These are phyloP conservation scores for Bovichtus variegatus DNA, from an alignment of 2,797 vertebrate genomes.

Conservation along the genomic window DNA sequence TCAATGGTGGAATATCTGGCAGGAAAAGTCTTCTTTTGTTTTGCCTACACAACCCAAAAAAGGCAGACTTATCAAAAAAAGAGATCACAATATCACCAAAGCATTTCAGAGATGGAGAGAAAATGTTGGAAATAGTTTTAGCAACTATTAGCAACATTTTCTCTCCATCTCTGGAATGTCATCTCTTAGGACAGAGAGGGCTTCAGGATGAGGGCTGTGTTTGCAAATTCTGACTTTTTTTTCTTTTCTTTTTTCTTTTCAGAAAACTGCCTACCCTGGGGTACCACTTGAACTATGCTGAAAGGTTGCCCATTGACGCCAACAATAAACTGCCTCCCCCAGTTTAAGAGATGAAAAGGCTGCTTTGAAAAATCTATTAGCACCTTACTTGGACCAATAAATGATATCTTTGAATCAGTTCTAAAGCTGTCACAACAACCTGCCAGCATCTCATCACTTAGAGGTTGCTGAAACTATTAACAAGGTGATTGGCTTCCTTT, in stretches of 20 bases:
- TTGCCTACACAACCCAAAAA: no score
- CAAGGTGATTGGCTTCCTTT: constrained; percentile 64
- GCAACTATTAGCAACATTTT: no score
- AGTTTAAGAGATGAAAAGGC: constrained; percentile 43
- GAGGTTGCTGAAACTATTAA: constrained; percentile 44
- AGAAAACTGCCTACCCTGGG: background rate
- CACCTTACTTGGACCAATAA: constrained; percentile 52
- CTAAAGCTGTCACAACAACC: constrained; percentile 52
- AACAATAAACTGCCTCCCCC: background rate
- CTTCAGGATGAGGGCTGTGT: background rate
- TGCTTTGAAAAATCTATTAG: constrained; percentile 38
- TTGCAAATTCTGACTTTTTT: background rate
- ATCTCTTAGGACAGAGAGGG: background rate
- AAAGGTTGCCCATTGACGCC: background rate
- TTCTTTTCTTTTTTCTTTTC: background rate
- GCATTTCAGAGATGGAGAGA: background rate
- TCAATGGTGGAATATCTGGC: no score
- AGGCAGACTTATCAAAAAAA: background rate
- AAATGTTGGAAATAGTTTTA: background rate
- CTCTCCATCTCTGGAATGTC: no score
- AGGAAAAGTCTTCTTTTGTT: no score
- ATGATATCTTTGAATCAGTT: constrained; percentile 60
- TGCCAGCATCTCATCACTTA: constrained; percentile 33
- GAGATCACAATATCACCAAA: background rate
- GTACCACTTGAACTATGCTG: no score